phyloP scores from a whole-genome alignment of 1,140 invertebrate genomes.

The Magallana ariakensis region DNA sequence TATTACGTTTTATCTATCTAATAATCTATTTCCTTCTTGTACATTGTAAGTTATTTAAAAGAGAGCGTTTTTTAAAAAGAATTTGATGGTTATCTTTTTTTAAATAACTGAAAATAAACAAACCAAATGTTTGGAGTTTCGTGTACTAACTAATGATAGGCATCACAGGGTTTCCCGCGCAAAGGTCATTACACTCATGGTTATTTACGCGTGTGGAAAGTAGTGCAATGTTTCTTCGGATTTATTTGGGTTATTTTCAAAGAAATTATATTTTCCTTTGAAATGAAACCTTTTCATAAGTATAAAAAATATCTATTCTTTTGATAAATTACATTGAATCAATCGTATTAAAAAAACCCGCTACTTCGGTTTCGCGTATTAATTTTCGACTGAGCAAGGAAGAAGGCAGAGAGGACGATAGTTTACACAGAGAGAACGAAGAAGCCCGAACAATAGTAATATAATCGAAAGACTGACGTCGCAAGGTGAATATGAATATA shows the following conservation, averaged over 20 bases:
- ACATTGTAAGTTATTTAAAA: no score
- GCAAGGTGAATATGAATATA: constrained; percentile 11
- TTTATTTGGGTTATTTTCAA: background rate
- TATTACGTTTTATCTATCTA: no score
- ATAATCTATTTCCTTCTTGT: no score
- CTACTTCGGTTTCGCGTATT: background rate
- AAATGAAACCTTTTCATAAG: background rate
- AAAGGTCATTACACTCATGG: background rate
- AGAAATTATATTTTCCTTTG: background rate
- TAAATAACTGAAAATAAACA: no score
- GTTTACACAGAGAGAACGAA: background rate
- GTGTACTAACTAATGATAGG: no score
- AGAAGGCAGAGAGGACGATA: background rate
- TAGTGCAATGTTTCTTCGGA: background rate
- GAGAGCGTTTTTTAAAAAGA: no score
- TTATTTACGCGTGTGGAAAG: background rate
- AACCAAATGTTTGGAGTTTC: no score
- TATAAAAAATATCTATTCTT: background rate
- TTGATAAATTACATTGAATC: background rate
- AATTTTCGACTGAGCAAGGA: background rate
- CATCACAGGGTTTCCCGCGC: background rate
- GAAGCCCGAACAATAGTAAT: background rate
- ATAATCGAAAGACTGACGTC: background rate
- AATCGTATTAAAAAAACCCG: background rate
- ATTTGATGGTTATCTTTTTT: no score